Base-by-base conservation (phyloP, 2,797 vertebrate genomes). In the Parotocinclus haroldoi region DNA sequence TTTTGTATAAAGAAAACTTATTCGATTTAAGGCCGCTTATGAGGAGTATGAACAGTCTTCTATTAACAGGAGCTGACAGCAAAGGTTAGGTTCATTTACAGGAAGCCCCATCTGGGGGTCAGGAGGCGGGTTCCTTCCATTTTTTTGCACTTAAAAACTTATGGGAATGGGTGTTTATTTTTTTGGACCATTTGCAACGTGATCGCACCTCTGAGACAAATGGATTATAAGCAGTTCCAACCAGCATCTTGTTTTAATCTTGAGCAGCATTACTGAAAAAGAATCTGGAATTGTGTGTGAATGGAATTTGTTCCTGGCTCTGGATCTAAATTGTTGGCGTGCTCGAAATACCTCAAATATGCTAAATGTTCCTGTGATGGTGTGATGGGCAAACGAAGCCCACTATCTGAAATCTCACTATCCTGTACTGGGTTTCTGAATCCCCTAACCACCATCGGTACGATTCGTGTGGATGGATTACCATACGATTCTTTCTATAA, bases 221-320 rank as follows among this genome's bases (percentile, higher is more conserved):
- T 77, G 59, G 69, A 82, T 12, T 38, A 14, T n/a, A 46, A 46
- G 11, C 45, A 11, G n/a, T 46, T 46, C n/a, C 11, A 46, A 1
- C n/a, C 8, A 9, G 83, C 86, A 87, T 84, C 84, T 86, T 89
- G 85, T 81, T 84, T 80, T 81, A 82, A 86, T 87, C 81, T 81
- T 81, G 80, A 77, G 65, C 77, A 83, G 37, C 82, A 84, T 82
- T 79, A 81, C 77, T 87, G 85, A 74, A 73, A 80, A 87, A 84
- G 42, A 44, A 4, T 44, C 42, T 44, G 9, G 3, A 44, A 44
- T 44, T 44, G 3, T 27, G 5, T 27, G 27, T 27, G 27, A 27
- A 27, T 27, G 27, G 27, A 27, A 27, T 27, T 2, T 27, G 27
- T 27, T 27, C 2, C 27, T 27, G 27, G 27, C 27, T 27, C 27